Percentiles rank a stretch among this genome's conserved stretches.
Conservation (phyloP, 1,140 invertebrate species). For the Rhizoglyphus robini region DNA sequence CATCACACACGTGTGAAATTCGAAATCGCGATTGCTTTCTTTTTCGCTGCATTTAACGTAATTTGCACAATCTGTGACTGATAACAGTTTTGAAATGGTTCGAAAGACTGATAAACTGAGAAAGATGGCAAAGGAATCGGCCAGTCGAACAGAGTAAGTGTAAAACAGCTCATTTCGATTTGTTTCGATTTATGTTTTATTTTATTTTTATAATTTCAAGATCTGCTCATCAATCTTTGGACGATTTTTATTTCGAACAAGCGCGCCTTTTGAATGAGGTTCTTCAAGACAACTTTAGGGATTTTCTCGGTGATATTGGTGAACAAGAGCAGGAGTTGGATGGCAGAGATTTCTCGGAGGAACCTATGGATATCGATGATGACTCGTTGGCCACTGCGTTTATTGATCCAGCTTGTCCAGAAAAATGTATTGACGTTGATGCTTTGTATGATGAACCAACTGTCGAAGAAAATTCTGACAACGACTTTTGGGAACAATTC, state of each 20-base stretch:
- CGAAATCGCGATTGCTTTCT: too few species aligned
- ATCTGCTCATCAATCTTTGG: not conserved
- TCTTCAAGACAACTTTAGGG: not conserved
- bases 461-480: too few species aligned
- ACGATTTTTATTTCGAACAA: too few species aligned
- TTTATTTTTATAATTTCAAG: not conserved
- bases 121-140: too few species aligned
- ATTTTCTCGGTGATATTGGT: not conserved
- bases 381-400: too few species aligned
- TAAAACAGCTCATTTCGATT: too few species aligned
- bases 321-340: not conserved
- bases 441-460: not conserved
- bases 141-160: not conserved
- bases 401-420: not conserved
- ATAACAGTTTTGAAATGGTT: too few species aligned
- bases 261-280: not conserved
- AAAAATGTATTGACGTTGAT: not conserved
- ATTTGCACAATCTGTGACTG: too few species aligned
- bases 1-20: too few species aligned
- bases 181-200: not conserved
- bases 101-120: too few species aligned
- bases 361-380: not conserved
- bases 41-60: too few species aligned
- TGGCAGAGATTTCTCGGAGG: not conserved
- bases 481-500: too few species aligned